Base-by-base conservation (phyloP, 2,113 vertebrate genomes). In the Cricetomys ansorgei region DNA sequence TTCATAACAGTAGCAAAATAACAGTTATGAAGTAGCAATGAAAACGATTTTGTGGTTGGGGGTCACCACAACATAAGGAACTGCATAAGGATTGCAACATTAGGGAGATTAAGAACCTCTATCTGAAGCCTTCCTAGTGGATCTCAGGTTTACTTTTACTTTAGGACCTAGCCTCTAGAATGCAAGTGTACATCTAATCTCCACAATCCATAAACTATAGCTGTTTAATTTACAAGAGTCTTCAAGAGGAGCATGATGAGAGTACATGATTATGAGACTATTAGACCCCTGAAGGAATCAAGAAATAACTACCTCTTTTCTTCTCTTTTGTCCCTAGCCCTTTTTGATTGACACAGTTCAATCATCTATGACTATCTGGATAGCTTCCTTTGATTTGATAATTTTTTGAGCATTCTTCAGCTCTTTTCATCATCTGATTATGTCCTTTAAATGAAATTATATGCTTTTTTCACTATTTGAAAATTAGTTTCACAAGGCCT, bases 161-260 rank as follows among this genome's bases (percentile, higher is more conserved):
- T 96, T 94, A 81, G 45, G 57, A 84, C 5, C 59, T 88, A 50
- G 40, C 15, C 94, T 89, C 64, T 95, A 77, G 37, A 96, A 93
- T 15, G 9, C 21, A 90, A 1, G 5, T 73, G 3, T 73, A 21
- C 31, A 67, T 88, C 1, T 92, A 7, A 62, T 95, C 15, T 89
- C 55, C 69, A 57, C 0, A 72, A 43, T 37, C 27, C 13, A 91
- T 43, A 43, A 80, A 4, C 15, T 55, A 16, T 12, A 72, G 21
- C 88, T 92, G 80, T 53, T 77, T 67, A 89, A 57, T 75, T 75
- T 64, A 59, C 31, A 84, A 88, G 70, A 69, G 13, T 88, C 9
- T 4, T 34, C 27, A 93, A n/a, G 40, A 76, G 64, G 94, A 84
- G 50, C 13, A 50, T 84, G 19, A 3, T 45, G 4, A 64, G 17